Base-by-base conservation (phyloP, 92 coral and sea anemone species). In the Epizoanthus stellaris region DNA sequence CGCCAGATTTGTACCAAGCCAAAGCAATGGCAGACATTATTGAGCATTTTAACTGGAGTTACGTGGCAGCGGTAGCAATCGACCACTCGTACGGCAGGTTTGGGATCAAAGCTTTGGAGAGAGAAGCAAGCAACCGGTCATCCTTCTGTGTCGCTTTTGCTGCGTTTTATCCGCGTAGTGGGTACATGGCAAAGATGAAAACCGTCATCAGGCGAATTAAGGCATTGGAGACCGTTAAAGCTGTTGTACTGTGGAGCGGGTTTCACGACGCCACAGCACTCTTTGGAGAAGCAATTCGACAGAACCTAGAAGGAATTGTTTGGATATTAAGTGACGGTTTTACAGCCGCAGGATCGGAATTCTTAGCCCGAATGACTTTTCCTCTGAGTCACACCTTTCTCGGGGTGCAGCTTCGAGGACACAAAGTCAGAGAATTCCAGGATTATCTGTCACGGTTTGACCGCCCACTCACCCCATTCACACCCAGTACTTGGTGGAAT, bases 271-370 rank as follows among this genome's bases (percentile, higher is more conserved):
- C 90, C 0, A 17, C 82, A 67, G 86, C 21, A 12, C 80, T 92
- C 25, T 63, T 92, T 20, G 60, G 82, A 59, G 89, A 77, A 59
- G 89, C 90, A 21, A 85, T 80, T 40, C 49, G 84, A 1, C 85
- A 76, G 66, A 75, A 81, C 16, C 87, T 92, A 7, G 59, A 75
- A 17, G 90, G 84, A 60, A 76, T 62, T 40, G 82, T 82, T 34
- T 89, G 95, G 95, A 71, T 92, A 4, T 63, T 89, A 20, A 89
- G 95, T 67, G 92, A 92, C 49, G 95, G 88, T n/a, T 80, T 89
- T 19, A 84, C 92, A 17, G 76, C 92, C 15, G 71, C 34, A 12
- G 71, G 71, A 11, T 25, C 77, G 36, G 67, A 67, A 64, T 13
- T 61, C 61, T 23, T 79, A n/a, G 17, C 68, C 57, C 5, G 19